Evolutionary conservation across 2,113 vertebrate species (phyloP), one percentile per base, ranked within the genome.

Genomic region (Channa maculata): DNA sequence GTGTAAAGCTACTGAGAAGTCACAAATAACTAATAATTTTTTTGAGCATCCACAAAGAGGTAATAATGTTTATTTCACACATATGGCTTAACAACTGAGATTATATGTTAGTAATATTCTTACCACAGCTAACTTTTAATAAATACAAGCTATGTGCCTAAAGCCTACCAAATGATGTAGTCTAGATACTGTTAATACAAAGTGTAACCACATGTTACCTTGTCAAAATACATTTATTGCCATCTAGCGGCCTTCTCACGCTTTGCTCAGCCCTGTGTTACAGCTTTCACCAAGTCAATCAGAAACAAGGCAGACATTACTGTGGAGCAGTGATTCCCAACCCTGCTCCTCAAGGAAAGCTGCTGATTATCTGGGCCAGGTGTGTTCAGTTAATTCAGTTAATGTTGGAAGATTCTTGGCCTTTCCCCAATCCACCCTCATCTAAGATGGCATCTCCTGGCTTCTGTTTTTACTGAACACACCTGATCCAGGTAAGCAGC

Each of bases 211-310:
- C 8, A 5, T 10, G 10, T 12, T 50, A 45, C 39, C 2, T 54
- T 52, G 44, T 78, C 6, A 63, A 39, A 60, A 58, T 78, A 41
- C 14, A 48, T 67, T 48, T 90, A 66, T 77, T 64, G 73, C 89
- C 91, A 86, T 72, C 90, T 13, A 78, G 88, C 80, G 89, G 71
- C 46, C 15, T 39, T 7, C 3, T 53, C 0, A 41, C 59, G 59
- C 5, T 4, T 44, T 41, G 71, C 43, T 6, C 8, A 59, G 46
- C 15, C 49, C 15, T 14, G 1, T 2, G 2, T 0, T 0, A 3
- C 2, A 4, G 34, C 5, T 52, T 24, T 45, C 5, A 44, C 9
- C 10, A 10, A 24, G 44, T 14, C 6, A n/a, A 51, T 14, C 14
- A 44, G 33, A 13, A 52, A 41, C 34, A 52, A 8, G 15, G 7